Conservation (phyloP, 2,797 vertebrate genomes). For the Sphaeramia orbicularis region DNA sequence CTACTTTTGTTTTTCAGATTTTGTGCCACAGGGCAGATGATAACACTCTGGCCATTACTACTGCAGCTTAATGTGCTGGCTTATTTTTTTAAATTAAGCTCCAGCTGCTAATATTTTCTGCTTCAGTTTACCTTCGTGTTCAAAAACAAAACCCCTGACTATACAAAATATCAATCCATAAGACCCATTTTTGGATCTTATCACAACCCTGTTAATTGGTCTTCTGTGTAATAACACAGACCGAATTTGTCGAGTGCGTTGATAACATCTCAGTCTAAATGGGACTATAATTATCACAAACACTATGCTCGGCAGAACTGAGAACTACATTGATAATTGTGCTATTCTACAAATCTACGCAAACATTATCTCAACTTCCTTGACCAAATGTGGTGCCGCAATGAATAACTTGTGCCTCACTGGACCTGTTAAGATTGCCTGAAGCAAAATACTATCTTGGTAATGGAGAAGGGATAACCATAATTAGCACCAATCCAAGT, state of each 20-base stretch:
- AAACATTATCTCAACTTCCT: constrained; percentile 20
- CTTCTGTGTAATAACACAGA: constrained; percentile 34
- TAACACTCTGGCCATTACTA: constrained; percentile 24
- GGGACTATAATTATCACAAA: constrained; percentile 42
- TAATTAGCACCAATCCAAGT: constrained; percentile 27
- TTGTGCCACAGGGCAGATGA: constrained; percentile 36
- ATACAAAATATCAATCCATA: constrained; percentile 37
- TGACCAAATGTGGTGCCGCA: constrained; percentile 35
- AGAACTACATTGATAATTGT: constrained; percentile 16
- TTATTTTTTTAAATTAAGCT: constrained; percentile 17
- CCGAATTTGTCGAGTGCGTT: constrained; percentile 26
- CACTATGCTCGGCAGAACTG: constrained; percentile 13
- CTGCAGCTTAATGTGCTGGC: constrained; percentile 1
- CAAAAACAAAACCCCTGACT: constrained; percentile 36
- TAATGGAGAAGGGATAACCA: constrained; percentile 14
- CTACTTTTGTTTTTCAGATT: constrained; percentile 53
- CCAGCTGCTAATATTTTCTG: constrained; percentile 6
- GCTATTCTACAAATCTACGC: constrained; percentile 22
- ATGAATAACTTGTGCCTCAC: constrained; percentile 29
- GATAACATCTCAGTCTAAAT: constrained; percentile 47
- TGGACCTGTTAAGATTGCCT: constrained; percentile 29
- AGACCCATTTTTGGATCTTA: constrained; percentile 40
- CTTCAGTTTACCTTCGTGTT: constrained; percentile 19
- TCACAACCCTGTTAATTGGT: constrained; percentile 28
- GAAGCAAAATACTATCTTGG: constrained; percentile 42